Base-by-base conservation (phyloP, 2,797 vertebrate genomes). In the Parauchenoglanis ngamensis region DNA sequence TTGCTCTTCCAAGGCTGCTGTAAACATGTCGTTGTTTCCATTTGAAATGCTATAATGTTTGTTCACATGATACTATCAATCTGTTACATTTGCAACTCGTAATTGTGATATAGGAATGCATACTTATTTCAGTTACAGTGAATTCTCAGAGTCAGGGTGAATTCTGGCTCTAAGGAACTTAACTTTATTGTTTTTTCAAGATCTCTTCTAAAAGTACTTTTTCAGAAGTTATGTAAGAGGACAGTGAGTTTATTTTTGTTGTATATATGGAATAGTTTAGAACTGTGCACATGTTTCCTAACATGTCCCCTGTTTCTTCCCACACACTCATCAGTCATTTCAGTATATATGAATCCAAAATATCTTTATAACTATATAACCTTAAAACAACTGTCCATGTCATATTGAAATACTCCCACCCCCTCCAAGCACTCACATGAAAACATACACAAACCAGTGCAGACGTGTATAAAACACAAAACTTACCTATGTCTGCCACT, bases 401-500 rank as follows among this genome's bases (percentile, higher is more conserved):
- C 44, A 76, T 15, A 68, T 10, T 70, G 67, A 70, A 13, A 75
- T n/a, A 17, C 2, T 11, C 40, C 4, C 44, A 52, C 40, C 70
- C 10, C 21, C 35, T 73, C 11, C 23, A 77, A 77, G 63, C 23
- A 59, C 59, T 52, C 21, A 1, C 52, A 68, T 61, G 76, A 31
- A 31, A 17, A 73, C 31, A 75, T 17, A 79, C n/a, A 70, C 19
- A 68, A 21, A 40, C 7, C 23, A 49, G 12, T 54, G n/a, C 25
- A 54, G 49, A 77, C n/a, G 7, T 21, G 3, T 49, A 28, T 52
- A 83, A 79, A 19, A 63, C 67, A 78, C 67, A 85, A 83, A 23
- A n/a, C 68, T 96, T 92, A 98, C 98, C 95, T 91, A 59, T 94
- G 92, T 73, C 95, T 96, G 91, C 95, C 93, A 25, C 95, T 96